These are phyloP conservation scores for Napeogenes inachia DNA, from an alignment of 2,888 invertebrate genomes.

Conservation along the genomic window DNA sequence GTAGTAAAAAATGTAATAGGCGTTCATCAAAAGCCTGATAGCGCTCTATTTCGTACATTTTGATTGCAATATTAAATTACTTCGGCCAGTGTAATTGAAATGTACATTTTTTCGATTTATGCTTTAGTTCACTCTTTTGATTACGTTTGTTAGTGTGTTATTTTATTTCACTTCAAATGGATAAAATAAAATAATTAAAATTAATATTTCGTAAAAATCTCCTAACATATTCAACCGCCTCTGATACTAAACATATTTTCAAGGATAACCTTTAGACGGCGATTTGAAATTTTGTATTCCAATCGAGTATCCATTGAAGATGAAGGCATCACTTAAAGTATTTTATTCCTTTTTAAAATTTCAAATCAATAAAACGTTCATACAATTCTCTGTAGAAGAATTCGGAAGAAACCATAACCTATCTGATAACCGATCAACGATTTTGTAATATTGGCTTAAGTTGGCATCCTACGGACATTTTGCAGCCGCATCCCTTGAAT, in stretches of 20 bases:
- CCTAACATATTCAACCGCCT: no score
- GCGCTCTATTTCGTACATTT: constrained; percentile 6
- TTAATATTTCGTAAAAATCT: no score
- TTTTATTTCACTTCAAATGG: no score
- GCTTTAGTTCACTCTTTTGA: neutral
- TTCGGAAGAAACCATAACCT: constrained; percentile 26
- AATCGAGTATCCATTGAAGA: neutral
- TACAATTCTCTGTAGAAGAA: constrained; percentile 26
- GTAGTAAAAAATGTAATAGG: constrained; percentile 13
- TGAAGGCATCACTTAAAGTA: constrained; percentile 5
- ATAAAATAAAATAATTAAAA: no score
- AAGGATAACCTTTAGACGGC: no score
- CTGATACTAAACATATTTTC: no score
- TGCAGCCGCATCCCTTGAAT: constrained; percentile 34
- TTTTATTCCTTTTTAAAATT: constrained; percentile 15
- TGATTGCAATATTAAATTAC: constrained; percentile 5
- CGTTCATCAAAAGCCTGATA: constrained; percentile 14
- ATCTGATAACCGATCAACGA: constrained; percentile 30
- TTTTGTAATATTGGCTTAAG: constrained; percentile 35
- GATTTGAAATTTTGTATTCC: neutral
- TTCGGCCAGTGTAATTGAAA: neutral
- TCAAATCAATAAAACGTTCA: constrained; percentile 22
- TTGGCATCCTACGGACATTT: constrained; percentile 36
- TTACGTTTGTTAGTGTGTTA: neutral
- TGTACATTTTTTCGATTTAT: neutral